Evolutionary conservation across 2,797 vertebrate species (phyloP).

Genomic region (Hozukius guyotensis): DNA sequence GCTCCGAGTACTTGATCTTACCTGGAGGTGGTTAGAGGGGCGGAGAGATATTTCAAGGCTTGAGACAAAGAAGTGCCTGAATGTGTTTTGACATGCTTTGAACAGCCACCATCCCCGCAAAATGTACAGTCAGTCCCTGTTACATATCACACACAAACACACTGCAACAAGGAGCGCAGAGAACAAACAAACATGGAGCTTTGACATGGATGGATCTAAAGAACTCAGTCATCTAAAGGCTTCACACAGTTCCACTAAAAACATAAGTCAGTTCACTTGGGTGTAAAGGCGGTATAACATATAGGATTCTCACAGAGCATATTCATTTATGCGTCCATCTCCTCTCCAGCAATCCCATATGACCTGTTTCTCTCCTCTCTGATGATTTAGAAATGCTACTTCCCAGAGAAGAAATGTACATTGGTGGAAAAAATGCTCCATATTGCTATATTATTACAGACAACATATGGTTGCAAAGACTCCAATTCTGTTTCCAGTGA

Average conservation of each 20-base stretch:
- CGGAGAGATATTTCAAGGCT: constrained; percentile 38
- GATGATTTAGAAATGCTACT: constrained; percentile 34
- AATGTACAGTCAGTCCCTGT: constrained; percentile 20
- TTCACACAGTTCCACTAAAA: constrained; percentile 18
- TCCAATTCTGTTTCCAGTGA: constrained; percentile 7
- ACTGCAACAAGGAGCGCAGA: neutral
- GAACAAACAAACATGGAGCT: constrained; percentile 5
- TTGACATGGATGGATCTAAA: constrained; percentile 12
- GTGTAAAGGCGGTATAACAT: constrained; percentile 5
- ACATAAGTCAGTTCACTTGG: constrained; percentile 13
- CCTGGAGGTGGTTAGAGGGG: constrained; percentile 67
- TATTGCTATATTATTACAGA: neutral
- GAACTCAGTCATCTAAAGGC: neutral
- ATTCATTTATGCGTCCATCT: constrained; percentile 38
- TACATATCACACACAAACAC: constrained; percentile 6
- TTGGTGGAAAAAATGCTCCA: neutral
- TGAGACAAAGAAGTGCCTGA: constrained; percentile 24
- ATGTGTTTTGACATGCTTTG: constrained; percentile 30
- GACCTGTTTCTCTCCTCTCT: constrained; percentile 31
- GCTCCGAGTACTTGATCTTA: constrained; percentile 90
- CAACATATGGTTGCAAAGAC: constrained; percentile 9
- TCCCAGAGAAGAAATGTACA: neutral
- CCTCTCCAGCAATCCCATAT: constrained; percentile 6
- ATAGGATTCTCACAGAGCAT: constrained; percentile 26
- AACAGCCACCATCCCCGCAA: constrained; percentile 7